A percentile compares a stretch with the other conserved stretches of the same genome.
phyloP scores from a whole-genome alignment of 2,113 vertebrate genomes.

The Anarhynchus alexandrinus region DNA sequence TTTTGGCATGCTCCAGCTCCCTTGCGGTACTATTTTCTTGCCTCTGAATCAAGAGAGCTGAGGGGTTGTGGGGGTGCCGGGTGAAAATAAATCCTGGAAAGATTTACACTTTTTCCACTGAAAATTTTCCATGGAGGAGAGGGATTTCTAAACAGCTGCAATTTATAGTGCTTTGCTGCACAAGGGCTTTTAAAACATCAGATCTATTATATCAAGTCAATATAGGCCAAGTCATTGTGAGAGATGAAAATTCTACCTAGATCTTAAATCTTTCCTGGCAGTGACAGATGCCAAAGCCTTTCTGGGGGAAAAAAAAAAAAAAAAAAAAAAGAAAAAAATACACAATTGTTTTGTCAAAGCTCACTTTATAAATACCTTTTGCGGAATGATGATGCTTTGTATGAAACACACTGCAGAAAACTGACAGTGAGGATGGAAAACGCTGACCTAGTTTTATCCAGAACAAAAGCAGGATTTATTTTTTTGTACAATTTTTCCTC shows the following conservation, averaged over 20 bases:
- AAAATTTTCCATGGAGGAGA: not conserved
- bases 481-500: not conserved
- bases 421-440: conserved; percentile 12
- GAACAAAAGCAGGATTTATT: conserved; percentile 69
- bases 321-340: not conserved
- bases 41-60: not conserved
- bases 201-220: conserved; percentile 22
- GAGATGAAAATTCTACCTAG: conserved; percentile 48
- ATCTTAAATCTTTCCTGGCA: conserved; percentile 51
- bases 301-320: conserved; percentile 5
- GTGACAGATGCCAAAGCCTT: conserved; percentile 51
- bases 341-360: conserved; percentile 14
- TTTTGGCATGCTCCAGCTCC: not conserved
- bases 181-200: conserved; percentile 13
- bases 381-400: conserved; percentile 28
- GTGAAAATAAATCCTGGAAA: not conserved
- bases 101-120: not conserved
- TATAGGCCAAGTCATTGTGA: conserved; percentile 39
- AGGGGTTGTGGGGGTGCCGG: not conserved
- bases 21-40: not conserved
- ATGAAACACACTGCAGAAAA: conserved; percentile 29
- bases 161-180: not conserved
- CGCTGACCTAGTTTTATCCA: conserved; percentile 59
- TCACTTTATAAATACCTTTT: conserved; percentile 61
- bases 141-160: not conserved